phyloP scores from a whole-genome alignment of 2,888 invertebrate genomes.

The Zygothrica quintamaculata region DNA sequence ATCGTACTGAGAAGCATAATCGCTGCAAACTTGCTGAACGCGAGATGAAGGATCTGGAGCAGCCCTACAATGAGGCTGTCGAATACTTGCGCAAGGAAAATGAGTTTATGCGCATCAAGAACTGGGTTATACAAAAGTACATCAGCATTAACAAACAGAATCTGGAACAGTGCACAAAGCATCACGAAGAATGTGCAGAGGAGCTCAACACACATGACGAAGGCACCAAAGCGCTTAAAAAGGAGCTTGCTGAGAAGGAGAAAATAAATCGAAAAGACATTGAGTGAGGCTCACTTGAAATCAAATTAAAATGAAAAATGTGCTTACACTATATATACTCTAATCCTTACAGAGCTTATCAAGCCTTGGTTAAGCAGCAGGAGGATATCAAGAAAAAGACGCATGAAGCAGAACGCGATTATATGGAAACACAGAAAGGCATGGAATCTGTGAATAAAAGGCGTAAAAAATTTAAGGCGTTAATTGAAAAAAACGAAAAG shows the following conservation, averaged over 20 bases:
- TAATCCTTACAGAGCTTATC: slow-evolving; percentile 86
- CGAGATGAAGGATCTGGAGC: slow-evolving; percentile 91
- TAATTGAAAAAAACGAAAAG: slow-evolving; percentile 88
- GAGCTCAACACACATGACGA: slow-evolving; percentile 85
- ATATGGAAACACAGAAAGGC: slow-evolving; percentile 88
- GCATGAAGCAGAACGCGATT: slow-evolving; percentile 88
- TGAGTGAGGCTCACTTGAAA: slow-evolving; percentile 74
- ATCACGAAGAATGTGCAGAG: slow-evolving; percentile 87
- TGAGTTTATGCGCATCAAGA: slow-evolving; percentile 88
- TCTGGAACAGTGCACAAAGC: slow-evolving; percentile 87
- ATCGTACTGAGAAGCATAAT: slow-evolving; percentile 92
- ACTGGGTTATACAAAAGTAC: slow-evolving; percentile 89
- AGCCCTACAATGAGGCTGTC: slow-evolving; percentile 91
- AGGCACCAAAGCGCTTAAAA: slow-evolving; percentile 65
- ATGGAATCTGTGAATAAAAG: slow-evolving; percentile 89
- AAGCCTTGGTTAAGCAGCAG: slow-evolving; percentile 86
- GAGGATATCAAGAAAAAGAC: slow-evolving; percentile 87
- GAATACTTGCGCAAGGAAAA: slow-evolving; percentile 93
- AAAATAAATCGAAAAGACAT: slow-evolving; percentile 77
- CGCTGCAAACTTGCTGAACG: slow-evolving; percentile 92
- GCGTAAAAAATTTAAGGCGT: slow-evolving; percentile 89
- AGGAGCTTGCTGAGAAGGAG: slow-evolving; percentile 86
- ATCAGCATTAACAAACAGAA: slow-evolving; percentile 86
- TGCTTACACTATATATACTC: no score
- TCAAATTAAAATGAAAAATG: no score